Evolutionary conservation across 2,797 vertebrate genomes (phyloP).

Genomic region (Poeciliopsis presidionis): DNA sequence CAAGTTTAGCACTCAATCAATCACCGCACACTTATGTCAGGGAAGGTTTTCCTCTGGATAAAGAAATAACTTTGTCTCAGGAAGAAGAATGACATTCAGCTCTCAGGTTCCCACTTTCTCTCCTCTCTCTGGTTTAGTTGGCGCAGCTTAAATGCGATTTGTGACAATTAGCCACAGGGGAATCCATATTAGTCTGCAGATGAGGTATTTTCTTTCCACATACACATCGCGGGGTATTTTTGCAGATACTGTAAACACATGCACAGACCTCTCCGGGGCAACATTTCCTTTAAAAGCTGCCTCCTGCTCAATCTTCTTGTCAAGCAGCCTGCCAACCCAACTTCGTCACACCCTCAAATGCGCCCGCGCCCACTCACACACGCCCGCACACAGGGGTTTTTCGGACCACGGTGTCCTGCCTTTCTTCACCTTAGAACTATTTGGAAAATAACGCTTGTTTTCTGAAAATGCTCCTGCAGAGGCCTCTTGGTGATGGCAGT

Average conservation of each 20-base stretch:
- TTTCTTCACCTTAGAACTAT: slow-evolving; percentile 76
- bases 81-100: slow-evolving; percentile 24
- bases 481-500: slow-evolving; percentile 73
- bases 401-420: slow-evolving; percentile 58
- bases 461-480: slow-evolving; percentile 74
- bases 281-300: slow-evolving; percentile 42
- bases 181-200: slow-evolving; percentile 27
- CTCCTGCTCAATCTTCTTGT: slow-evolving; percentile 61
- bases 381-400: slow-evolving; percentile 8
- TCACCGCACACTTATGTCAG: background rate
- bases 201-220: slow-evolving; percentile 5
- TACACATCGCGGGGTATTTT: slow-evolving; percentile 12
- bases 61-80: background rate
- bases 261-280: slow-evolving; percentile 30
- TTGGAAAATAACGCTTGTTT: slow-evolving; percentile 69
- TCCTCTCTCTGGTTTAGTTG: slow-evolving; percentile 41
- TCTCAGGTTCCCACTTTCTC: slow-evolving; percentile 15
- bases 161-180: slow-evolving; percentile 33
- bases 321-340: slow-evolving; percentile 39
- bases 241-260: slow-evolving; percentile 1
- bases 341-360: slow-evolving; percentile 13
- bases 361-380: slow-evolving; percentile 12
- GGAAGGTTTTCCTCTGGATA: background rate
- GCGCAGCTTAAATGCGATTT: slow-evolving; percentile 47
- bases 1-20: too few relatives aligned